Evolutionary conservation across 2,888 invertebrate genomes (phyloP).

Genomic region (Phrixothrix hirtus): DNA sequence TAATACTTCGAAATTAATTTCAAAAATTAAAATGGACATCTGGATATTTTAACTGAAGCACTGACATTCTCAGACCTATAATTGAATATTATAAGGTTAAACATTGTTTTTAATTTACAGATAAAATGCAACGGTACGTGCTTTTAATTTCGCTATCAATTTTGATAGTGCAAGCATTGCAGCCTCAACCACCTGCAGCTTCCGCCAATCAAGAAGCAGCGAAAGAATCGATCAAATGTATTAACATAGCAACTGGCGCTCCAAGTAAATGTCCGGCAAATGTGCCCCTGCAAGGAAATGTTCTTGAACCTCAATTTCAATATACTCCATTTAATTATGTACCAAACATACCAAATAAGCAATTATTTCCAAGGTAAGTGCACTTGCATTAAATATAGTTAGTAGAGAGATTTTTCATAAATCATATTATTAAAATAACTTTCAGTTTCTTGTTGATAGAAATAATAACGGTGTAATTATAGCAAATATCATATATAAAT

Average conservation of each 20-base stretch:
- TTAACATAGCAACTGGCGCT: background rate
- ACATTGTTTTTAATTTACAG: background rate
- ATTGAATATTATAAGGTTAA: no score
- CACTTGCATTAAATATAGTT: background rate
- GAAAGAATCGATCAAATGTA: no score
- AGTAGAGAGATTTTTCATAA: background rate
- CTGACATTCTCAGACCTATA: no score
- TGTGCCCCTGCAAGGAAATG: conserved; percentile 11
- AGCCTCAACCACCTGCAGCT: no score
- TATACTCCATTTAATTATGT: conserved; percentile 18
- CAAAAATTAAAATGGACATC: no score
- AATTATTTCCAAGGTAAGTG: conserved; percentile 14
- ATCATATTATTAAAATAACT: background rate
- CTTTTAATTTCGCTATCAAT: background rate
- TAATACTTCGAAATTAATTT: no score
- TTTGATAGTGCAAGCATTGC: background rate
- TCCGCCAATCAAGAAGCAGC: no score
- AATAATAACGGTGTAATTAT: no score
- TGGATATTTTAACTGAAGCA: no score
- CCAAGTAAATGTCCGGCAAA: background rate
- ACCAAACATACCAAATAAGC: conserved; percentile 13
- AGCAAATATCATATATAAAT: no score
- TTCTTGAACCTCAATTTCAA: conserved; percentile 26
- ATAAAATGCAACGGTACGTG: background rate
- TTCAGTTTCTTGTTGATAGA: no score